Base-by-base conservation (phyloP, 2,113 vertebrate species). In the Genyomyrus donnyi region DNA sequence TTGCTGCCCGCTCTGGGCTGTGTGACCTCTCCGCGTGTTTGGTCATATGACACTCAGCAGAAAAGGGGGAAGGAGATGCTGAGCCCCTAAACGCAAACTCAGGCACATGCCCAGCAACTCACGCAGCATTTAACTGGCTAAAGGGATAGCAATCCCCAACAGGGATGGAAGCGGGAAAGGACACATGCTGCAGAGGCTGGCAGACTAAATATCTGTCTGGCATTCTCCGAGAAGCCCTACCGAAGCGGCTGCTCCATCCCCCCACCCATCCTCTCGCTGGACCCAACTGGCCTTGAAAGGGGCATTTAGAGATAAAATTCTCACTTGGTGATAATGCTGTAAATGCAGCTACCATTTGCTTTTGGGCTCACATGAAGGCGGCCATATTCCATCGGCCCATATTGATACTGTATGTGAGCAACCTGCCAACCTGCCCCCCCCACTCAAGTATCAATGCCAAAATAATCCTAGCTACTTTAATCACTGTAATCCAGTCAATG, bases 21-120 rank as follows among this genome's bases (percentile, higher is more conserved):
- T 87, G 24, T 86, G 84, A 90, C 15, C 56, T 70, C 42, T n/a
- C 31, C 27, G 15, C n/a, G 17, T 62, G 56, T 42, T 11, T 49
- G 56, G 46, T 90, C 89, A 90, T 52, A 74, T 62, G 89, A 50
- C 53, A 5, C 7, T 66, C 87, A 66, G 46, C 89, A 49, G 89
- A 17, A 39, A 9, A 50, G 86, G 83, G 48, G 48, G 39, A 45
- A 87, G 70, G 49, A 53, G 42, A 45, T 19, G 9, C 35, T 21
- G 27, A n/a, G 27, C 15, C 15, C 53, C 13, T 17, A 27, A 39
- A 89, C 5, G 8, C 89, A 74, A 48, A 89, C 24, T 58, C 50
- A 58, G 6, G 87, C 50, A 88, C 31, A 45, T 88, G n/a, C 3
- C 48, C 85, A 13, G 10, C 8, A 19, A 21, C 39, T 21, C 50